Evolutionary conservation across 2,797 vertebrate genomes (phyloP).

Genomic region (Zonotrichia albicollis): DNA sequence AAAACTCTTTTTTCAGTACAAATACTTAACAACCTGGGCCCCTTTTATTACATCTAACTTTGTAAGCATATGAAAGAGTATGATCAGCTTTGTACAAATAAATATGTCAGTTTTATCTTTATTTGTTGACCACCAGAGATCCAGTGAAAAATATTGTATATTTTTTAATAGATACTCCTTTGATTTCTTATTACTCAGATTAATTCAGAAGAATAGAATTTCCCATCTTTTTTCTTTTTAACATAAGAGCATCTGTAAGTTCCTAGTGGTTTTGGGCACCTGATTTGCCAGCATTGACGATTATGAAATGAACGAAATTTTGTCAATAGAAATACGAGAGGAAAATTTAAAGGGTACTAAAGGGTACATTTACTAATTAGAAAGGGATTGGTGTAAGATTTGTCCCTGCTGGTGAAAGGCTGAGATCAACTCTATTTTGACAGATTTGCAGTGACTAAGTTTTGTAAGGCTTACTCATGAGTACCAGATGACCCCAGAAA

Average conservation of each 20-base stretch:
- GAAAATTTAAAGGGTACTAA: neutral
- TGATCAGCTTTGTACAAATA: neutral
- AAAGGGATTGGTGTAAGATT: neutral
- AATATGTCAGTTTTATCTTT: neutral
- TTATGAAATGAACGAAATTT: neutral
- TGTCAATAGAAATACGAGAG: neutral
- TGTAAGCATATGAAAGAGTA: neutral
- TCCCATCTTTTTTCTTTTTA: neutral
- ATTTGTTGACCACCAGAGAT: neutral
- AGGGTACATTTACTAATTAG: neutral
- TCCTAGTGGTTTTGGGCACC: neutral
- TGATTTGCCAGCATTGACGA: neutral
- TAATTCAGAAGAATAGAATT: neutral
- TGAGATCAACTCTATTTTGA: neutral
- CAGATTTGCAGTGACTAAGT: neutral
- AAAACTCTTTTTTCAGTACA: neutral
- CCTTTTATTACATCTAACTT: neutral
- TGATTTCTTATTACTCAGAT: neutral
- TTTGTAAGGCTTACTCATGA: neutral
- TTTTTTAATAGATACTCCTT: neutral
- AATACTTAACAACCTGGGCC: neutral
- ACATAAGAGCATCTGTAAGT: neutral
- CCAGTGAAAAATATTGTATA: neutral
- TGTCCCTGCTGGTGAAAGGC: neutral
- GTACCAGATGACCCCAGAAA: neutral